These are phyloP conservation scores for Liparis tanakae DNA, from an alignment of 2,797 vertebrate genomes.

Conservation along the genomic window DNA sequence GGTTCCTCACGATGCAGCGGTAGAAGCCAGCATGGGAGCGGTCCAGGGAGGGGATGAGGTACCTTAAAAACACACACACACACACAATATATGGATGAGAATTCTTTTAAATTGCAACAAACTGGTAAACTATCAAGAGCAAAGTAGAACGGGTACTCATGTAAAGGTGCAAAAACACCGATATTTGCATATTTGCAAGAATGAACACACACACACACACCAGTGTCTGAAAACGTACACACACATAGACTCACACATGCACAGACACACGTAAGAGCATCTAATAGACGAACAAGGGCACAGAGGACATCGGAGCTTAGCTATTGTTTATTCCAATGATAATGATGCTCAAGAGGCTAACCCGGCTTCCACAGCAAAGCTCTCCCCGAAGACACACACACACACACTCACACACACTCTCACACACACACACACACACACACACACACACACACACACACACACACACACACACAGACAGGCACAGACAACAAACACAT, in stretches of 20 bases:
- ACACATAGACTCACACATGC: not conserved
- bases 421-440: conserved; percentile 14
- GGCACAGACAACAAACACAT: conserved; percentile 41
- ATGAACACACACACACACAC: not conserved
- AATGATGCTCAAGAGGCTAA: conserved; percentile 70
- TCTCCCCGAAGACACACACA: conserved; percentile 49
- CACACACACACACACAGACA: conserved; percentile 25
- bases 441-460: conserved; percentile 39
- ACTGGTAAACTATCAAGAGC: conserved; percentile 29
- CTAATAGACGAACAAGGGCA: conserved; percentile 69
- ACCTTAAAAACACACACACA: conserved; percentile 80
- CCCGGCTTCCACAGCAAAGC: conserved; percentile 38
- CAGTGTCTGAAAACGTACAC: not conserved
- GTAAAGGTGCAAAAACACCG: conserved; percentile 12
- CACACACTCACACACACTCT: conserved; percentile 30
- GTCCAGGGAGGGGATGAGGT: conserved; percentile 95
- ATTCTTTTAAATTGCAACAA: conserved; percentile 27
- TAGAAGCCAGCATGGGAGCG: conserved; percentile 96
- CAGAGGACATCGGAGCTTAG: conserved; percentile 72
- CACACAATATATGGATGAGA: conserved; percentile 34
- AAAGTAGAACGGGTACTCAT: conserved; percentile 18
- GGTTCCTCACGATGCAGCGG: conserved; percentile 95
- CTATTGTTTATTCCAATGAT: conserved; percentile 74
- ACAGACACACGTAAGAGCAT: conserved; percentile 55
- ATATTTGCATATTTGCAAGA: conserved; percentile 26